Percentiles rank a stretch among this genome's conserved stretches.
These are phyloP conservation scores for Philopotamus ludificatus DNA, from an alignment of 1,140 invertebrate genomes.

Conservation along the genomic window DNA sequence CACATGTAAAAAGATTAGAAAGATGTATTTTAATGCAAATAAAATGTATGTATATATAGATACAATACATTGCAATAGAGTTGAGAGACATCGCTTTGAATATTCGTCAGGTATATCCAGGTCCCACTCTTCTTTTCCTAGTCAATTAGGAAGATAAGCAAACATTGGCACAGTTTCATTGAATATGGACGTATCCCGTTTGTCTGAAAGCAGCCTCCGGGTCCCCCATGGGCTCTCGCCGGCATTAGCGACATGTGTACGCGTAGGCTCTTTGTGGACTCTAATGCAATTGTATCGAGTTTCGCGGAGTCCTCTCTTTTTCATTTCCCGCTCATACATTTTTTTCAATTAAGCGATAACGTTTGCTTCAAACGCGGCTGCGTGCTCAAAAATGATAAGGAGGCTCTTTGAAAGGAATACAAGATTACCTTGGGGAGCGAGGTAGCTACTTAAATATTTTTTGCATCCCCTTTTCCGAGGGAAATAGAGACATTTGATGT, in stretches of 20 bases:
- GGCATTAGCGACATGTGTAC: not conserved
- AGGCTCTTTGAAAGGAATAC: conserved; percentile 37
- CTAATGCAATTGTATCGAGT: conserved; percentile 30
- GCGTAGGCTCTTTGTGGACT: conserved; percentile 17
- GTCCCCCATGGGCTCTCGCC: not conserved
- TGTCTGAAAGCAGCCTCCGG: too few species aligned
- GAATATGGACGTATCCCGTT: not conserved
- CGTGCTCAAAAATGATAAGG: conserved; percentile 39
- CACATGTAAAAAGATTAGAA: too few species aligned
- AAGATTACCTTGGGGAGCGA: conserved; percentile 37
- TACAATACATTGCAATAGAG: too few species aligned
- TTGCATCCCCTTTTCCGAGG: conserved; percentile 27
- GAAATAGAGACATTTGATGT: conserved; percentile 30
- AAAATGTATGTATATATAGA: too few species aligned
- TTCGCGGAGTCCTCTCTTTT: conserved; percentile 17
- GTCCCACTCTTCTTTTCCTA: too few species aligned
- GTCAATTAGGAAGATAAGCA: too few species aligned
- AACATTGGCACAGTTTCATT: too few species aligned
- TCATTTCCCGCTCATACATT: conserved; percentile 30
- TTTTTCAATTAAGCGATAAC: conserved; percentile 40
- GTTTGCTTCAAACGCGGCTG: conserved; percentile 33
- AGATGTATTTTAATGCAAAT: too few species aligned
- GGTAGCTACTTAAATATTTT: conserved; percentile 34
- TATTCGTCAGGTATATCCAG: too few species aligned
- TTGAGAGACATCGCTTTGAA: too few species aligned